Evolutionary conservation across 64 coral and sea anemone species (phyloP), one percentile per base, ranked within the genome.

Genomic region (Actinia tenebrosa): DNA sequence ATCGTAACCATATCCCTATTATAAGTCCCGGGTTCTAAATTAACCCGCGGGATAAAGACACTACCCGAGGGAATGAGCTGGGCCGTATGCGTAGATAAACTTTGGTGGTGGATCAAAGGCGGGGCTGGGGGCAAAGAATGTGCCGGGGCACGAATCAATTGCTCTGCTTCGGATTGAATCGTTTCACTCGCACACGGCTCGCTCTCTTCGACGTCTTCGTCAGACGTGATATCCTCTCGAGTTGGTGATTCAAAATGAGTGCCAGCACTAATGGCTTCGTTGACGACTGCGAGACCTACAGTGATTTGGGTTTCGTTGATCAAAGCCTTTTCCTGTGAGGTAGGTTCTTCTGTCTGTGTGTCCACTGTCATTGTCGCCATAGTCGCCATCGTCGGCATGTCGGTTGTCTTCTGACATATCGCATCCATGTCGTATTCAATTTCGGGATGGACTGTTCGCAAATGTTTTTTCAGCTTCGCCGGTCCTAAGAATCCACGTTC

Each of bases 401-500:
- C 80, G 19, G 10, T 75, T 16, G 60, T 16, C 44, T n/a, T 16
- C 1, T 27, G 53, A 18, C 27, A 4, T 10, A 42, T 43, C 27
- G 50, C 22, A 11, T 18, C 87, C 25, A 45, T 26, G 4, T 45
- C 19, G 22, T 59, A 89, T 14, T 59, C 59, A 37, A 1, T 2
- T 11, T 82, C 77, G 13, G 42, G 87, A 42, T 99, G 97, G 0
- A 84, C 86, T 46, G 88, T 47, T 72, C 84, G 83, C 83, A 99
- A 71, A 60, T 99, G 97, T 23, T 95, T 92, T 25, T 92, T 88
- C 22, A 99, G 77, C 82, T 99, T 99, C 43, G 94, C 90, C 1
- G 97, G 97, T 16, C 93, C 97, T 19, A 94, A 82, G 80, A 99
- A 95, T 53, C 97, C 97, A n/a, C 93, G 94, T 56, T 95, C 86